Base-by-base conservation (phyloP, 2,888 invertebrate species). In the Alitta virens region DNA sequence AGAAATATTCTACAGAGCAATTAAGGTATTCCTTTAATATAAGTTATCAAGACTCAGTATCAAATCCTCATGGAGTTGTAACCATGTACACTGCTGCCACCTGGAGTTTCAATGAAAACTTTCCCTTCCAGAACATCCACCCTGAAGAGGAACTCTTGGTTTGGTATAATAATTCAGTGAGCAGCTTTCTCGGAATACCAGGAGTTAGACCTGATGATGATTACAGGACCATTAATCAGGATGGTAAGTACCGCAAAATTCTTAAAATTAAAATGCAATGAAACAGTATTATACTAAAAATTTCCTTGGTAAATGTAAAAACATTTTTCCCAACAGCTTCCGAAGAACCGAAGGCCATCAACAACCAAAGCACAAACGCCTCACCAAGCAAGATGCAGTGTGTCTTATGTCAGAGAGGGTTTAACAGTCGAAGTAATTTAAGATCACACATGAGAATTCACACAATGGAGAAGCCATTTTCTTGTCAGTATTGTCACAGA, bases 371-470 rank as follows among this genome's bases (percentile, higher is more conserved):
- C 51, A 51, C 24, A 23, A 21, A 21, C n/a, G n/a, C 26, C 5
- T 27, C 33, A 7, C 24, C 54, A 14, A 23, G 51, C 2, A 56
- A 64, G 33, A 63, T 76, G 25, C 65, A 66, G 12, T 80, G 80
- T 64, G 75, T 77, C 0, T 62, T 80, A 1, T 80, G 80, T 62
- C 64, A 72, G 38, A 70, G 78, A 52, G 77, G 76, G 2, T 80
- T 80, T 65, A 80, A 80, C 68, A 78, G 79, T 3, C 67, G 77
- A 7, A 79, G 79, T 63, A 80, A 80, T 56, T 73, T 80, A 0
- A 72, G 80, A 1, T 80, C 80, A 23, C 80, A 80, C 72, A 80
- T 79, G 79, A 73, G 80, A 53, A 79, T 76, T 33, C 80, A 80
- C 64, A 80, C 80, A 0, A 58, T 76, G 40, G 79, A 79, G 60